A percentile compares a stretch with the other conserved stretches of the same genome.
These are phyloP conservation scores for Ceratina australensis DNA, from an alignment of 1,140 invertebrate species.

Conservation along the genomic window DNA sequence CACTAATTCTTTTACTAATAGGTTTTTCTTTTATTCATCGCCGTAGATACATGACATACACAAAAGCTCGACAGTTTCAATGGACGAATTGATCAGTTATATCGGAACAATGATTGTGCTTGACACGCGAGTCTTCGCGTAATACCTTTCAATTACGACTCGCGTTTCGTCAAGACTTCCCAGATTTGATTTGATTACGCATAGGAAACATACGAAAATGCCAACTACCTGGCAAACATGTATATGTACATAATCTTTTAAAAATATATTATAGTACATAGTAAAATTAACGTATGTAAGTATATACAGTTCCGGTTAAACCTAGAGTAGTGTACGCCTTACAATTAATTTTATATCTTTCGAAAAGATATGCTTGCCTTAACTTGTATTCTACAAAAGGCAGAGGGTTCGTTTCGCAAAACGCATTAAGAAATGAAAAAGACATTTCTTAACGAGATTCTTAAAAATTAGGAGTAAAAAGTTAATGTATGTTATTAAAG, in stretches of 20 bases:
- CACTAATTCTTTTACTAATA: constrained; percentile 13
- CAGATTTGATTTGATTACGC: constrained; percentile 43
- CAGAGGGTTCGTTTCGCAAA: not conserved
- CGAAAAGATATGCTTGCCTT: constrained; percentile 17
- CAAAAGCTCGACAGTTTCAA: constrained; percentile 76
- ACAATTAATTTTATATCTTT: constrained; percentile 54
- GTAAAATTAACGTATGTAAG: constrained; percentile 64
- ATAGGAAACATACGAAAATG: constrained; percentile 50
- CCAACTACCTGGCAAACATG: constrained; percentile 44
- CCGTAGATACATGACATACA: constrained; percentile 65
- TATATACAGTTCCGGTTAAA: constrained; percentile 67
- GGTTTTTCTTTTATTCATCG: constrained; percentile 16
- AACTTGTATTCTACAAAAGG: not conserved
- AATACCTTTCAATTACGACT: constrained; percentile 1
- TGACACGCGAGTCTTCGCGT: constrained; percentile 3
- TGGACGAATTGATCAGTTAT: constrained; percentile 72
- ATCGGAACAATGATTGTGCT: constrained; percentile 46
- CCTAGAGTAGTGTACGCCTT: constrained; percentile 45
- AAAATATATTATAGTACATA: constrained; percentile 72
- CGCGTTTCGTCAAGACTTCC: not conserved
- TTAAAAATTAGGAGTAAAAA: constrained; percentile 16
- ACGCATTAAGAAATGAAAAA: constrained; percentile 11
- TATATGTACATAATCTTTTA: constrained; percentile 70
- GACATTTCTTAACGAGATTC: constrained; percentile 17
- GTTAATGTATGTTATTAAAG: constrained; percentile 7